These are phyloP conservation scores for Artemia franciscana DNA, from an alignment of 1,140 invertebrate genomes.

Conservation along the genomic window DNA sequence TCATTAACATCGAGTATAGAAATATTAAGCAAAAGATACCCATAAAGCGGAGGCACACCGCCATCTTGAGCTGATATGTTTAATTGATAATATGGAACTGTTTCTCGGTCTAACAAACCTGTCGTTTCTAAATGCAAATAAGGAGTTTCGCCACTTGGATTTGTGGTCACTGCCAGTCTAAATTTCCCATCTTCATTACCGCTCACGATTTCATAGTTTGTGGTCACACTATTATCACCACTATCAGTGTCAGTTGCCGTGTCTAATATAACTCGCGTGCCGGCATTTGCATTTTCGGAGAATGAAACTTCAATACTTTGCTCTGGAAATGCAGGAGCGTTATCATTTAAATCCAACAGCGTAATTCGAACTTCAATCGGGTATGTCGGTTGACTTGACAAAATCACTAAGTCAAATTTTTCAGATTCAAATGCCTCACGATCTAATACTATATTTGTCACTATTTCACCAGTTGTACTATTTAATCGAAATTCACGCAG, in stretches of 20 bases:
- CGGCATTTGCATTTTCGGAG: conserved; percentile 67
- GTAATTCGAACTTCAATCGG: conserved; percentile 70
- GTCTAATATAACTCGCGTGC: conserved; percentile 59
- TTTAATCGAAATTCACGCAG: conserved; percentile 59
- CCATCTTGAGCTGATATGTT: conserved; percentile 75
- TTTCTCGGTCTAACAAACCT: conserved; percentile 67
- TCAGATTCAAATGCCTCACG: conserved; percentile 46
- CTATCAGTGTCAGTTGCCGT: conserved; percentile 64
- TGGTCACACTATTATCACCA: conserved; percentile 57
- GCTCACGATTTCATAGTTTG: conserved; percentile 63
- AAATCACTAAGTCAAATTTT: conserved; percentile 61
- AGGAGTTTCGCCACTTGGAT: conserved; percentile 62
- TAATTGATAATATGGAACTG: conserved; percentile 48
- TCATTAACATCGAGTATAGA: conserved; percentile 81
- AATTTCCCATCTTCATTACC: conserved; percentile 72
- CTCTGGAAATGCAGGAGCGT: conserved; percentile 70
- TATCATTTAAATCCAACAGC: conserved; percentile 69
- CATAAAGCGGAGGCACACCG: conserved; percentile 48
- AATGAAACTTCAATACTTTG: conserved; percentile 56
- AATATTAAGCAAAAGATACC: conserved; percentile 69
- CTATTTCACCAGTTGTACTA: conserved; percentile 51
- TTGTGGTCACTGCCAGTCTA: conserved; percentile 54
- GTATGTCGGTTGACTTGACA: conserved; percentile 76
- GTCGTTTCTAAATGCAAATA: conserved; percentile 76
- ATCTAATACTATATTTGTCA: conserved; percentile 52